These are phyloP conservation scores for Synanthedon vespiformis DNA, from an alignment of 2,888 invertebrate genomes.

Conservation along the genomic window DNA sequence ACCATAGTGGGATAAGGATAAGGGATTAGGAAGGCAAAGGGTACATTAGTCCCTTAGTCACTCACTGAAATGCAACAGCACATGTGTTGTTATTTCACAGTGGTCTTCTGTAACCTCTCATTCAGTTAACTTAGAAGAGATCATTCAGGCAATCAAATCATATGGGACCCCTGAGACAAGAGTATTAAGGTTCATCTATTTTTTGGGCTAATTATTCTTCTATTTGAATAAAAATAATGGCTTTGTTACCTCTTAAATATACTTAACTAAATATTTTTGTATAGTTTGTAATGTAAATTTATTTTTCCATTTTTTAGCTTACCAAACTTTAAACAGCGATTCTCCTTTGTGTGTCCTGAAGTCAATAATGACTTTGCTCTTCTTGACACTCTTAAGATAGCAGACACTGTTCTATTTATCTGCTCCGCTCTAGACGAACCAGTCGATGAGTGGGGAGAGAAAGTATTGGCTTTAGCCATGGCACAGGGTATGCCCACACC, in stretches of 20 bases:
- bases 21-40: too few species aligned
- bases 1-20: too few species aligned
- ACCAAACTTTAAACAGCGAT: conserved; percentile 90
- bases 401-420: conserved; percentile 86
- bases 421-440: conserved; percentile 79
- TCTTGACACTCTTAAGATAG: conserved; percentile 87
- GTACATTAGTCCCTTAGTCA: too few species aligned
- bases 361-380: conserved; percentile 79
- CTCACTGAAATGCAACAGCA: too few species aligned
- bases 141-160: too few species aligned
- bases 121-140: too few species aligned
- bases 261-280: not conserved
- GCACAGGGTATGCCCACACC: conserved; percentile 87
- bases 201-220: too few species aligned
- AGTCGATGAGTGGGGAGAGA: conserved; percentile 84
- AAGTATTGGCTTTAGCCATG: conserved; percentile 80
- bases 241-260: too few species aligned
- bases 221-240: not conserved
- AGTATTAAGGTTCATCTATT: too few species aligned
- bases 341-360: conserved; percentile 82
- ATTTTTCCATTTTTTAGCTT: conserved; percentile 65
- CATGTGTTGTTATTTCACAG: too few species aligned
- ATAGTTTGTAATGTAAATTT: not conserved
- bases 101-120: too few species aligned
- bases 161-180: too few species aligned